Percentiles rank a stretch among this genome's conserved stretches.
These are phyloP conservation scores for Monochamus saltuarius DNA, from an alignment of 1,140 invertebrate genomes.

Conservation along the genomic window DNA sequence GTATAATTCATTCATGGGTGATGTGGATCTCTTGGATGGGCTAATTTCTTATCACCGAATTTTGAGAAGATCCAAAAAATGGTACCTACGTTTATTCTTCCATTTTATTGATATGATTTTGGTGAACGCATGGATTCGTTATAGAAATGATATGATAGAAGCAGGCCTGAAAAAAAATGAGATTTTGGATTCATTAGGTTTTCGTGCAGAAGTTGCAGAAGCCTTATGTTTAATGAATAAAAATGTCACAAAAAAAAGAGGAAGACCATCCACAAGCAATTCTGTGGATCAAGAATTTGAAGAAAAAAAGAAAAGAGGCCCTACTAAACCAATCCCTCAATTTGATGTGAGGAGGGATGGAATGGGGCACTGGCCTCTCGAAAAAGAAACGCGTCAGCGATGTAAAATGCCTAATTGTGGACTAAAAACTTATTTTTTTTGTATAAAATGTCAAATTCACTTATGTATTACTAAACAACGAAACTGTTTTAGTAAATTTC, in stretches of 20 bases:
- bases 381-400: no score
- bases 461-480: no score
- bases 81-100: constrained; percentile 35
- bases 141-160: neutral
- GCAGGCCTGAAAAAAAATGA: neutral
- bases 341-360: no score
- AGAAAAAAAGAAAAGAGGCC: neutral
- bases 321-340: neutral
- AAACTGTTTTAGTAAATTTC: no score
- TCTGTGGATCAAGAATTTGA: no score
- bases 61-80: constrained; percentile 34
- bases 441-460: no score
- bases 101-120: constrained; percentile 23
- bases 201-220: neutral
- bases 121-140: constrained; percentile 21
- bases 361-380: no score
- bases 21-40: constrained; percentile 32
- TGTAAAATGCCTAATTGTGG: no score
- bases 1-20: constrained; percentile 45
- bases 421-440: no score
- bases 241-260: neutral
- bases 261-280: no score
- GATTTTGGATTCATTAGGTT: neutral
- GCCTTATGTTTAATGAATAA: neutral
- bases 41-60: constrained; percentile 31